Base-by-base conservation (phyloP, 2,113 vertebrate species). In the Anolis sagrei region DNA sequence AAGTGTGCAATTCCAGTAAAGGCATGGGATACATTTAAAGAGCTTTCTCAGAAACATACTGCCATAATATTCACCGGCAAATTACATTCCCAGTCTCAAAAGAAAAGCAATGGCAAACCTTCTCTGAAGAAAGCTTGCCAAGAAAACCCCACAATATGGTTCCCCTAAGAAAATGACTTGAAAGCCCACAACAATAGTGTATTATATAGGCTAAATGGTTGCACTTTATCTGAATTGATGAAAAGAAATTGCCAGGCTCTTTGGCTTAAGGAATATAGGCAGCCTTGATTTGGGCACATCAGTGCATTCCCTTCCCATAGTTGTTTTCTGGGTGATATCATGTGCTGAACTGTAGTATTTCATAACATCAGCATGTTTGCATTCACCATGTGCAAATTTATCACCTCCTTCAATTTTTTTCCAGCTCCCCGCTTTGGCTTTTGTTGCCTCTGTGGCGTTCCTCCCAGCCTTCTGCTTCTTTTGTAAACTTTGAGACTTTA, bases 401-500 rank as follows among this genome's bases (percentile, higher is more conserved):
- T 64, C 58, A 21, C 49, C 48, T 74, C 54, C 25, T 36, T 10
- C 34, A 51, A 54, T 25, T 18, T 48, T 58, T 44, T 0, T 80
- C 48, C 21, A 69, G 11, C 27, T 13, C n/a, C 1, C 0, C 61
- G 25, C 18, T 1, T 7, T 19, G 21, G 66, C 36, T 68, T 88
- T 74, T 86, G 51, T 27, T 87, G 44, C 74, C 81, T 78, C 62
- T 44, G 48, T 23, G 51, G 0, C 0, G 51, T 25, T 77, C 54
- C 11, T 72, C 21, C 88, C 66, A 84, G 69, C 54, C 89, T 64
- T 82, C n/a, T 87, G 79, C 79, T 29, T n/a, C 61, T 29, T 86
- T 54, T 51, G 66, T 85, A 64, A 84, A 32, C 85, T 23, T 39
- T 64, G 76, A 80, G 44, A 23, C 69, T 0, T 3, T 82, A 51